Evolutionary conservation across 2,113 vertebrate genomes (phyloP), one percentile per base, ranked within the genome.

Genomic region (Brienomyrus longianalis): DNA sequence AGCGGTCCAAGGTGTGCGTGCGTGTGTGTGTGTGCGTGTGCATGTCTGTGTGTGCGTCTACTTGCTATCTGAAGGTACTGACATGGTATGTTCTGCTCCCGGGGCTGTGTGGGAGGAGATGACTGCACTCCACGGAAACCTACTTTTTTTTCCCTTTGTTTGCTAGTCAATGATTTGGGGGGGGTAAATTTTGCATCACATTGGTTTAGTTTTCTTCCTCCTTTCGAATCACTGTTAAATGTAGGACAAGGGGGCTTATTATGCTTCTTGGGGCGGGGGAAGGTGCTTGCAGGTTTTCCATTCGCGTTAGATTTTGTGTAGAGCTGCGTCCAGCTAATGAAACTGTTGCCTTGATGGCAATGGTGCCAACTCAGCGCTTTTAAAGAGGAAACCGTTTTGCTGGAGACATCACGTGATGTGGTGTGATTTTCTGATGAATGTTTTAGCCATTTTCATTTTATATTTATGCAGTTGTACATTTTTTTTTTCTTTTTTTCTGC

Each of bases 401-500:
- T 96, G 97, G 96, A 97, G 95, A 97, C 97, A 97, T 98, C 97
- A 96, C 96, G 90, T 92, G 94, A 94, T 92, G 97, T 97, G 98
- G 96, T 98, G 98, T 96, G 97, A 98, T 97, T 98, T 98, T 97
- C 97, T 98, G 94, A 95, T 95, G 96, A 99, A 99, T 99, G 98
- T 99, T 99, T 99, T 98, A 97, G 96, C 97, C 97, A 99, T 98
- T 98, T 99, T 98, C 98, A 98, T 99, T 99, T 98, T 99, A 98
- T 99, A 99, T 99, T 99, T 99, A 99, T 99, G 98, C 98, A 99
- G 98, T 99, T 99, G 98, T 99, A 99, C 96, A 97, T 97, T 98
- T 98, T 97, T 97, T 97, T 95, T 96, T 48, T 39, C 48, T 48
- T 97, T 96, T 96, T 95, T 96, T 89, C 51, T 89, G 96, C 96